Evolutionary conservation across 1,140 invertebrate genomes (phyloP), one percentile per base, ranked within the genome.

Genomic region (Temnothorax curvispinosus): DNA sequence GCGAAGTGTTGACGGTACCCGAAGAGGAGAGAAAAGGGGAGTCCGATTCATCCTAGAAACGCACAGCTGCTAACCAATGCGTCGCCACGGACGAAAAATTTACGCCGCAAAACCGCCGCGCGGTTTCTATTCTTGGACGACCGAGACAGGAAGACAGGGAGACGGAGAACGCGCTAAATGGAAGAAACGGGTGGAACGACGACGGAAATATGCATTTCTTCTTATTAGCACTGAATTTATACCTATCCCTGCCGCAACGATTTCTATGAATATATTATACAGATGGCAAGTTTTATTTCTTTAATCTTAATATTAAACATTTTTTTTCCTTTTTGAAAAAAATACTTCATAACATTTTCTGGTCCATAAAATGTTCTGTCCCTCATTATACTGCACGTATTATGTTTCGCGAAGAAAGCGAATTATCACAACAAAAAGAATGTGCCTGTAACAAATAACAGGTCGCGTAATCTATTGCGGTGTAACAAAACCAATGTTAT

Each of bases 51-150:
- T 65, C 38, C n/a, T 81, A 54, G 84, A 69, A 82, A 78, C 62
- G 65, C 58, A 58, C 60, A 38, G 44, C 60, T 77, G 77, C 77
- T 84, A 84, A 88, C 74, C 75, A 50, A 88, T 47, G 72, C 64
- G 81, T 88, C 60, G 47, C 67, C 62, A 18, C 6, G 76, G 32
- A 47, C 58, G 27, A 69, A 91, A 88, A 90, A 86, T 90, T 65
- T 64, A n/a, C 89, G 82, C 86, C 89, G 82, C 89, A 90, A 90
- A 90, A 90, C 87, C 89, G 85, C 86, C 67, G 84, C 47, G 71
- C 80, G 87, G 87, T 91, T 91, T 90, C 91, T 92, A 92, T 92
- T 92, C 90, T 90, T 85, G 72, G 91, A 85, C 56, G 80, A 67
- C 77, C 56, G 44, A 76, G 32, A 81, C n/a, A 77, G 56, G 56